These are phyloP conservation scores for Hypena proboscidalis DNA, from an alignment of 2,888 invertebrate species.

Conservation along the genomic window DNA sequence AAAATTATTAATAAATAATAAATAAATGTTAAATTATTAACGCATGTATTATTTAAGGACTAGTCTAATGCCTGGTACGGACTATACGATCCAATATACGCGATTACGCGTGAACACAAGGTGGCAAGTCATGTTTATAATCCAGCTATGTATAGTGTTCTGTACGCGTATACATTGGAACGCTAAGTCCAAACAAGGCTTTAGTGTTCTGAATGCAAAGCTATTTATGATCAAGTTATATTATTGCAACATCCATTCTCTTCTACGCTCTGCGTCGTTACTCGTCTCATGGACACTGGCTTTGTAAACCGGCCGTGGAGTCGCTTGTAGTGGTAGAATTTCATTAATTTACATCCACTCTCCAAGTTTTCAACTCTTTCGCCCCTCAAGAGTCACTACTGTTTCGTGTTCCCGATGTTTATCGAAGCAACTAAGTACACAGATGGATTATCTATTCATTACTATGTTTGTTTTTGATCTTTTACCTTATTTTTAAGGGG, in stretches of 20 bases:
- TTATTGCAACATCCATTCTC: conserved; percentile 19
- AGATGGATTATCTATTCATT: conserved; percentile 14
- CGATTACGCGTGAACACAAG: too few relatives aligned
- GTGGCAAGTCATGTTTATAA: too few relatives aligned
- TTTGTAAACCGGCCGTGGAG: conserved; percentile 56
- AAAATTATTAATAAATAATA: too few relatives aligned
- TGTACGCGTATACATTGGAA: too few relatives aligned
- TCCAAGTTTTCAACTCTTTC: conserved; percentile 55
- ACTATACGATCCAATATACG: too few relatives aligned
- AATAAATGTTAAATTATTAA: too few relatives aligned
- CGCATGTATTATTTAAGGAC: too few relatives aligned
- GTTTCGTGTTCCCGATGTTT: conserved; percentile 49
- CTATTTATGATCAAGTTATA: too few relatives aligned
- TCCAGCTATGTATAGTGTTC: too few relatives aligned
- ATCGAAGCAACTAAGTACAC: conserved; percentile 23
- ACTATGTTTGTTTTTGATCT: conserved; percentile 10
- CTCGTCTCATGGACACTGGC: conserved; percentile 39
- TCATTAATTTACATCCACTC: conserved; percentile 75
- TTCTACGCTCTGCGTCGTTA: conserved; percentile 15
- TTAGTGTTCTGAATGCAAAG: too few relatives aligned
- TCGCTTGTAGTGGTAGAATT: conserved; percentile 55
- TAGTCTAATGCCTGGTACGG: too few relatives aligned
- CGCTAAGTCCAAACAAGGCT: too few relatives aligned
- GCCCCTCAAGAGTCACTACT: conserved; percentile 53
- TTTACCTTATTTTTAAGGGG: conserved; percentile 4